Evolutionary conservation across 2,888 invertebrate species (phyloP).

Genomic region (Gerosis bhagava): DNA sequence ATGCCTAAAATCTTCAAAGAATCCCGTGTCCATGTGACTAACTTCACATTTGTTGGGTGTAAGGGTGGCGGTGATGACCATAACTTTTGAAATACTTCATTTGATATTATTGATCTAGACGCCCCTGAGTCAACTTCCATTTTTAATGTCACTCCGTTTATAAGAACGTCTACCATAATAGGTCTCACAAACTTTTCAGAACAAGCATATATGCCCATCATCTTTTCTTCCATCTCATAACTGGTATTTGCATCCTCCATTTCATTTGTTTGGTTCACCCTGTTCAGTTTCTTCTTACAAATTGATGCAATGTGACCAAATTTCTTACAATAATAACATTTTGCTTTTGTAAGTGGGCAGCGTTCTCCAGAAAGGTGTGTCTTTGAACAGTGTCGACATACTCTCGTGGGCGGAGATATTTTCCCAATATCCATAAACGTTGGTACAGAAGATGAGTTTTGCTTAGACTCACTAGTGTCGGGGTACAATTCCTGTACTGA

Average conservation of each 20-base stretch:
- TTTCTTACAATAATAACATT: slow-evolving; percentile 8
- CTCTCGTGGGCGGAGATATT: background rate
- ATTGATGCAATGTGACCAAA: slow-evolving; percentile 6
- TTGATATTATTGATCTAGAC: background rate
- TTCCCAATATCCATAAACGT: background rate
- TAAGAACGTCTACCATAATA: background rate
- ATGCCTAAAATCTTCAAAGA: too few relatives aligned
- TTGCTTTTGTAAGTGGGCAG: slow-evolving; percentile 3
- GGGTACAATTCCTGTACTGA: slow-evolving; percentile 7
- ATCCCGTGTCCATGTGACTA: too few relatives aligned
- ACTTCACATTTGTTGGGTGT: too few relatives aligned
- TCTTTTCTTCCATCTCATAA: background rate
- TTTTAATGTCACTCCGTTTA: background rate
- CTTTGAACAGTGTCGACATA: background rate
- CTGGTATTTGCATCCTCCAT: background rate
- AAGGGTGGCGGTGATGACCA: slow-evolving; percentile 3
- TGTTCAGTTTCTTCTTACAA: slow-evolving; percentile 1
- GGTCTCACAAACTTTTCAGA: slow-evolving; percentile 1
- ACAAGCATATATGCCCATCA: slow-evolving; percentile 9
- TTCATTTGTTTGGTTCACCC: background rate
- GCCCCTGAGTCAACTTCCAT: slow-evolving; percentile 10
- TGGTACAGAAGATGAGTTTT: background rate
- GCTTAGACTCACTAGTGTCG: slow-evolving; percentile 1
- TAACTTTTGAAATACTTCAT: background rate
- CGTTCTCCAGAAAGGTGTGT: background rate